These are phyloP conservation scores for Drosophila cognata DNA, from an alignment of 2,888 invertebrate genomes.

Conservation along the genomic window DNA sequence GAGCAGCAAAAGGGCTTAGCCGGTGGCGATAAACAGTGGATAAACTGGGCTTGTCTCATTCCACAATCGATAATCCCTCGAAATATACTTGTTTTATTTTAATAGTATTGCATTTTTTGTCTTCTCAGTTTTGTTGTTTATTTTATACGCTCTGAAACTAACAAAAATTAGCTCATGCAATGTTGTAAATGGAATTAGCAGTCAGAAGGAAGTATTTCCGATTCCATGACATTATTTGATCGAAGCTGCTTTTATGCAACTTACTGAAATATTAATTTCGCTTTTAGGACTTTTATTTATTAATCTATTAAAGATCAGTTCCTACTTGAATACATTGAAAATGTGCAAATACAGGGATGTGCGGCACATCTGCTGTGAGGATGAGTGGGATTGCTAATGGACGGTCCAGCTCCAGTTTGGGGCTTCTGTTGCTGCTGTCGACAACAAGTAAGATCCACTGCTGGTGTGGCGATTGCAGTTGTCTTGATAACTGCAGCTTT, in stretches of 20 bases:
- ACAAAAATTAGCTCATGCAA: background rate
- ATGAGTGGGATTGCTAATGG: no score
- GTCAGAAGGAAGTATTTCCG: background rate
- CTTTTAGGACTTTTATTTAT: background rate
- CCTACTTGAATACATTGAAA: background rate
- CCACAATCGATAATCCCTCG: background rate
- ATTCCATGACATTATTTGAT: background rate
- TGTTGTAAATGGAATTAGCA: background rate
- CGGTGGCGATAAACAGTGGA: background rate
- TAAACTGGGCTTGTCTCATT: background rate
- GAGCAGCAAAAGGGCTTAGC: background rate
- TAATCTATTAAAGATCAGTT: background rate
- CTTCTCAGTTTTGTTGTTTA: background rate
- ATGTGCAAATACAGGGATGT: background rate
- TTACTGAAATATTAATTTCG: no score
- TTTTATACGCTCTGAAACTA: background rate
- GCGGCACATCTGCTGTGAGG: no score
- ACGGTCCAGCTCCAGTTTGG: no score
- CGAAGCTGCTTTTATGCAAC: background rate
- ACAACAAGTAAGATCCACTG: background rate
- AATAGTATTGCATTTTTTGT: background rate
- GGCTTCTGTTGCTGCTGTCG: no score
- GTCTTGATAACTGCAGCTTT: background rate
- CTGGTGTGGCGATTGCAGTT: background rate
- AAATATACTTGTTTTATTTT: background rate